Evolutionary conservation across 2,113 vertebrate genomes (phyloP).

Genomic region (Chitala chitala): DNA sequence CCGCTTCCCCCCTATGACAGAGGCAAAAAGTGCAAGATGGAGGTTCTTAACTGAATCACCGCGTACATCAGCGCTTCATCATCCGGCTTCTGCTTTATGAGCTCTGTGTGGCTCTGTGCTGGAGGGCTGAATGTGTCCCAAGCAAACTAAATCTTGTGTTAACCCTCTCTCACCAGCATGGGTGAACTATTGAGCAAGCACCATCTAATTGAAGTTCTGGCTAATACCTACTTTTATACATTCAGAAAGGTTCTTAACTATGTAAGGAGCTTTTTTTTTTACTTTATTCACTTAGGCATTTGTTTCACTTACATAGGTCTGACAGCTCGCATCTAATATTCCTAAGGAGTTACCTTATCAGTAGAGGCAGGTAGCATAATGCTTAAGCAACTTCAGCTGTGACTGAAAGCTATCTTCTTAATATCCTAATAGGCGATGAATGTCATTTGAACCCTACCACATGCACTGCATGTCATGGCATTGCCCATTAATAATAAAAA

Average conservation of each 20-base stretch:
- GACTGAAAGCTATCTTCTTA: background rate
- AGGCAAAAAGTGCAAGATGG: constrained; percentile 12
- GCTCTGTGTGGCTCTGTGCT: background rate
- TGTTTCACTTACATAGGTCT: background rate
- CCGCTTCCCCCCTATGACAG: constrained; percentile 33
- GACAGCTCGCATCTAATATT: background rate
- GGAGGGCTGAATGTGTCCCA: background rate
- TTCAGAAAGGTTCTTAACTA: no score
- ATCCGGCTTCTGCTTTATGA: background rate
- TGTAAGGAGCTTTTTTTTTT: no score
- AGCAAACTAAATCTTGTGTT: background rate
- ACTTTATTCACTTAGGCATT: background rate
- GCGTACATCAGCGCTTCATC: background rate
- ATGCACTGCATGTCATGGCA: no score
- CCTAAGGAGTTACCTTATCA: background rate
- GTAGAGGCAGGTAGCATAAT: background rate
- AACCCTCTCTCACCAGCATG: background rate
- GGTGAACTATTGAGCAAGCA: no score
- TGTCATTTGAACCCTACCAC: background rate
- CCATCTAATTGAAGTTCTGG: no score
- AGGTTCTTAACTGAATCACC: background rate
- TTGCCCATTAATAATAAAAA: no score
- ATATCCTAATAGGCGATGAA: background rate
- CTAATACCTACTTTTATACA: no score
- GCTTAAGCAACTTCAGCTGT: background rate